Conservation (phyloP, 2,888 invertebrate genomes). For the Thumatha senex region DNA sequence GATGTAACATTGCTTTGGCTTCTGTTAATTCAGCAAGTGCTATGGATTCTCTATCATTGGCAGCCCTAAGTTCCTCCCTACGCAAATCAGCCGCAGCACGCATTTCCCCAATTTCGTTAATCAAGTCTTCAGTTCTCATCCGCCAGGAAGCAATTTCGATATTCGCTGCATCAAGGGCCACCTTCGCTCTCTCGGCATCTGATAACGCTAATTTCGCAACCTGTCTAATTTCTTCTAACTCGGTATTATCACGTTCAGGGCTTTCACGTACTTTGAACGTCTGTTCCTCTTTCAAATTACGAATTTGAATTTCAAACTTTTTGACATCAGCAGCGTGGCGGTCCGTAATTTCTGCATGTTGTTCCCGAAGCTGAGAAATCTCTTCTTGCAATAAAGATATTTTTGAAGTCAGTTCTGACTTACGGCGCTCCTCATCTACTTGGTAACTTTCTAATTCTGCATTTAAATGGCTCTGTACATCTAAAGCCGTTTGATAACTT, state of each 20-base stretch:
- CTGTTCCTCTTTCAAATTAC: slow-evolving; percentile 63
- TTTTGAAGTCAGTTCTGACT: slow-evolving; percentile 56
- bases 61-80: slow-evolving; percentile 62
- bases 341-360: slow-evolving; percentile 59
- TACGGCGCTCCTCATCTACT: slow-evolving; percentile 59
- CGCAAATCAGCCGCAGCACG: slow-evolving; percentile 62
- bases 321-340: slow-evolving; percentile 60
- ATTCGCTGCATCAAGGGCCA: slow-evolving; percentile 57
- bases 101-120: slow-evolving; percentile 61
- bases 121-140: slow-evolving; percentile 63
- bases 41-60: slow-evolving; percentile 62
- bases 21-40: slow-evolving; percentile 69
- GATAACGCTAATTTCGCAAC: slow-evolving; percentile 52
- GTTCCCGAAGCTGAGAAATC: slow-evolving; percentile 58
- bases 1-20: slow-evolving; percentile 66
- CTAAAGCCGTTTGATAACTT: slow-evolving; percentile 71
- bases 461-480: slow-evolving; percentile 70
- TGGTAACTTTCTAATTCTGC: slow-evolving; percentile 71
- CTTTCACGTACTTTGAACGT: slow-evolving; percentile 48
- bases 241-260: slow-evolving; percentile 62
- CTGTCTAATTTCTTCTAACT: slow-evolving; percentile 63
- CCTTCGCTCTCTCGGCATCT: slow-evolving; percentile 58
- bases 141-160: slow-evolving; percentile 62
- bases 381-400: slow-evolving; percentile 67
- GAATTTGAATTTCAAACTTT: slow-evolving; percentile 58